Evolutionary conservation across 2,888 invertebrate genomes (phyloP), one percentile per base, ranked within the genome.

Genomic region (Spodoptera picta): DNA sequence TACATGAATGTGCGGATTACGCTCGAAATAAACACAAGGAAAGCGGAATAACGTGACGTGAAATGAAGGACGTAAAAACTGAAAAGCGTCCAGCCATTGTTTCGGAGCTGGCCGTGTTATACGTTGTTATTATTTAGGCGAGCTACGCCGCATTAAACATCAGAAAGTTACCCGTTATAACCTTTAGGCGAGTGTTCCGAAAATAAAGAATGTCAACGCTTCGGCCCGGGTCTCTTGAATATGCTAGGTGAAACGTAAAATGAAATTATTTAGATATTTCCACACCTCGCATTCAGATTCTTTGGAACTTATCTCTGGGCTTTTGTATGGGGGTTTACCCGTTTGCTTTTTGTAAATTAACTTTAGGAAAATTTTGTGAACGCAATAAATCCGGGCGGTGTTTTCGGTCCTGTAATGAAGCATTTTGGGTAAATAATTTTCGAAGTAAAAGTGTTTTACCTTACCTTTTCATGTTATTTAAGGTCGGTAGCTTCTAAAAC

Each of bases 211-310:
- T 82, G 79, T 79, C 73, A 71, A 72, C 75, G 70, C 65, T 71
- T 74, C 62, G 72, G 73, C 66, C 66, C 64, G 65, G 65, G 57
- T 69, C 73, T 73, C 71, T 69, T 69, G 58, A 76, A 72, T 74
- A 77, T 75, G 80, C 79, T 73, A 79, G 69, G 74, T 80, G 77
- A 78, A 80, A 84, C 79, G 81, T 84, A 76, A 83, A 86, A 86
- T 83, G 69, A 84, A 82, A 87, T 87, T 82, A 83, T 82, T 79
- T 77, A 77, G 79, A 83, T 83, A 80, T 73, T 80, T 82, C 60
- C 80, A 68, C 76, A 76, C 79, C 71, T 78, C 74, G 60, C 76
- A 74, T 79, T 79, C 70, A 69, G 71, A 84, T 83, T 85, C 76
- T 79, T 83, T 73, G 74, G 65, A 75, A 68, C 69, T 77, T 75